Percentiles rank a stretch among this genome's conserved stretches.
Conservation (phyloP, 2,888 invertebrate species). For the Heliconius ismenius region DNA sequence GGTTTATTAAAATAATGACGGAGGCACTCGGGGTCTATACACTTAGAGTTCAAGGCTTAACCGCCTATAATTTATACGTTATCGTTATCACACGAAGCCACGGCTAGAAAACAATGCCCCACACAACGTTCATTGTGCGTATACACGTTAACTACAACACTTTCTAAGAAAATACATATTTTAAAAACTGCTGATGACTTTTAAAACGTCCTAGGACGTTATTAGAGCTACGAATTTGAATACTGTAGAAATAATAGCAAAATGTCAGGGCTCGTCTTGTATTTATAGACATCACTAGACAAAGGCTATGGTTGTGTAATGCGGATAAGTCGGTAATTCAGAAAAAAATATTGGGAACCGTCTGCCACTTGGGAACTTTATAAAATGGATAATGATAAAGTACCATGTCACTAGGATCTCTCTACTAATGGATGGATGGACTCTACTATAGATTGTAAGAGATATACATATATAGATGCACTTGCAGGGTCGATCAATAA, state of each 20-base stretch:
- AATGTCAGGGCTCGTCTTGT: background rate
- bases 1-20: conserved; percentile 57
- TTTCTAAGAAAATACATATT: conserved; percentile 8
- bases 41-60: conserved; percentile 71
- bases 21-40: conserved; percentile 62
- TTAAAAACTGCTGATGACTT: background rate
- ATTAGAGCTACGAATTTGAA: background rate
- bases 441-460: too few species aligned
- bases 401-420: too few species aligned
- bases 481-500: too few species aligned
- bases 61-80: conserved; percentile 60
- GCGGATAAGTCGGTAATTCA: background rate
- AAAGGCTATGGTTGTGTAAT: background rate
- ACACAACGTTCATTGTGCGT: conserved; percentile 38
- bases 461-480: too few species aligned
- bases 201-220: background rate
- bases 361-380: background rate
- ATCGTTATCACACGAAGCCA: conserved; percentile 61
- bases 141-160: conserved; percentile 6
- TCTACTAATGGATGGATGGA: too few species aligned
- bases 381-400: too few species aligned
- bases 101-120: conserved; percentile 51
- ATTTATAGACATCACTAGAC: background rate
- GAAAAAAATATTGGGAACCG: background rate
- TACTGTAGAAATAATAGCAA: background rate